Evolutionary conservation across 2,113 vertebrate species (phyloP).

Genomic region (Mustela nigripes): DNA sequence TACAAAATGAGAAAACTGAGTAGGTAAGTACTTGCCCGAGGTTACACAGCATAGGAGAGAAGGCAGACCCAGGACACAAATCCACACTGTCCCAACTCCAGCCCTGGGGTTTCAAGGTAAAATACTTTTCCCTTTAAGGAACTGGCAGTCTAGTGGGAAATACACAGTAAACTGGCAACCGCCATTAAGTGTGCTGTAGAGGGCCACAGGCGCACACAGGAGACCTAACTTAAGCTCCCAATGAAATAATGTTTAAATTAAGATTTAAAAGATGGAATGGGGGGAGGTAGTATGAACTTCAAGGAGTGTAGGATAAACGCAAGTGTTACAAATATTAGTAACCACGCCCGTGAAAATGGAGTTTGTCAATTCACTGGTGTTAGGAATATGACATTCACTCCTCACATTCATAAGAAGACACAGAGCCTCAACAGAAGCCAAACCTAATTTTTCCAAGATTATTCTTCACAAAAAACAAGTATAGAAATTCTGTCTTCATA

Average conservation of each 20-base stretch:
- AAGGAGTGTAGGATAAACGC: background rate
- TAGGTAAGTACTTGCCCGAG: background rate
- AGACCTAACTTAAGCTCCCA: background rate
- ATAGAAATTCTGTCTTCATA: conserved; percentile 9
- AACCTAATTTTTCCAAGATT: conserved; percentile 35
- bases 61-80: background rate
- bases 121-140: background rate
- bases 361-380: background rate
- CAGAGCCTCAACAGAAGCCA: background rate
- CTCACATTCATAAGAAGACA: background rate
- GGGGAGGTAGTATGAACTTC: background rate
- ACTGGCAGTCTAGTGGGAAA: background rate
- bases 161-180: background rate
- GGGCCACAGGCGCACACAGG: background rate
- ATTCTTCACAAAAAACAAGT: conserved; percentile 22
- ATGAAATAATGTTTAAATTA: background rate
- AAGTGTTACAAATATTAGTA: background rate
- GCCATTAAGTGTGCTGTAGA: background rate
- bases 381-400: background rate
- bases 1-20: background rate
- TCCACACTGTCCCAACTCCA: background rate
- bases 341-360: background rate
- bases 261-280: background rate
- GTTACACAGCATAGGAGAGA: background rate
- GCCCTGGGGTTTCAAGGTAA: background rate